Evolutionary conservation across 30 jellyfish, hydroid and myxozoan species (phyloP).

Genomic region (Hydractinia echinata): DNA sequence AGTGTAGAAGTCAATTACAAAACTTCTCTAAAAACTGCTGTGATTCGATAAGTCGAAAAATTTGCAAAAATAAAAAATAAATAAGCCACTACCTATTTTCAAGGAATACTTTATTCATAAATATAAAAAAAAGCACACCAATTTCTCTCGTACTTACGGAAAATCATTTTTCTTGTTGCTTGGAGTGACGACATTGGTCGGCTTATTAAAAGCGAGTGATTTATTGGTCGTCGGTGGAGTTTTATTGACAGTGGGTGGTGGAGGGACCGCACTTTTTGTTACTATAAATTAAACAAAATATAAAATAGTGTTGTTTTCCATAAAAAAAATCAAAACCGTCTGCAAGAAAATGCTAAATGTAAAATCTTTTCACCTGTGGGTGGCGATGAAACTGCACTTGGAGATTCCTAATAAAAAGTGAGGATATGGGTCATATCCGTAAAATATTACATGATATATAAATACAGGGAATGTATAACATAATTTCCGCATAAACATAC

Average conservation of each 20-base stretch:
- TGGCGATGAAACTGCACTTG: no score
- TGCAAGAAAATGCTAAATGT: no score
- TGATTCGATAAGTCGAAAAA: no score
- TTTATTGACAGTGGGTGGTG: conserved; percentile 5
- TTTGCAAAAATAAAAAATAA: no score
- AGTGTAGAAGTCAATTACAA: no score
- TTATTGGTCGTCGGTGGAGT: not conserved
- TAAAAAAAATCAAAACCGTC: not conserved
- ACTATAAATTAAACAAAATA: not conserved
- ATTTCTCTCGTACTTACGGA: not conserved
- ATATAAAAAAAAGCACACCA: not conserved
- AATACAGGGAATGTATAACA: no score
- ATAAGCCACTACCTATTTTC: no score
- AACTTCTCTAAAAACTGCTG: no score
- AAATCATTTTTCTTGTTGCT: conserved; percentile 8
- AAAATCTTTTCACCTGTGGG: no score
- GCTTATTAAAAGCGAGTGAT: conserved; percentile 18
- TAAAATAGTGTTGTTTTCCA: not conserved
- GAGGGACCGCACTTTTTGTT: not conserved
- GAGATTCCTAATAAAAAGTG: no score
- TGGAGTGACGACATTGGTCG: conserved; percentile 17
- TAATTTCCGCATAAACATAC: not conserved
- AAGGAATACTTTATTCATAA: not conserved
- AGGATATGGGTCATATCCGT: no score
- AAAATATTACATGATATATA: no score